Conservation (phyloP, 2,797 vertebrate species). For the Chaetodon trifasciatus region DNA sequence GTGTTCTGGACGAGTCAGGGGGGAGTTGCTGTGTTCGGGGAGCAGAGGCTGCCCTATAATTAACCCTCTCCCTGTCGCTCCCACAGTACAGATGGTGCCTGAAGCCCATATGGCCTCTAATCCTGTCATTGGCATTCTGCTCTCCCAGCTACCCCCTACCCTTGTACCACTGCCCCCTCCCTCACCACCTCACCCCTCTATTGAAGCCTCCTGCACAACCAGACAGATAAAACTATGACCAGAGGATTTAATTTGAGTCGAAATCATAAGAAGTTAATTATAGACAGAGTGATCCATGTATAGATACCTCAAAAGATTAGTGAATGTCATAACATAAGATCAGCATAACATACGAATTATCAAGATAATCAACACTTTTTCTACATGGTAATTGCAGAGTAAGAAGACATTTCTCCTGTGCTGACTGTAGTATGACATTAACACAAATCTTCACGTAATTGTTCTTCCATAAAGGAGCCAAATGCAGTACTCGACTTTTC, state of each 20-base stretch:
- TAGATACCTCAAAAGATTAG: slow-evolving; percentile 4
- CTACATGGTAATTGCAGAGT: background rate
- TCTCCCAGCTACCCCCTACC: slow-evolving; percentile 77
- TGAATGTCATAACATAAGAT: slow-evolving; percentile 3
- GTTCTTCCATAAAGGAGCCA: slow-evolving; percentile 1
- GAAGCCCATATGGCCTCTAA: slow-evolving; percentile 90
- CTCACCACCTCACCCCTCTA: slow-evolving; percentile 51
- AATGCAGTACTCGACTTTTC: background rate
- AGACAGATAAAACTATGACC: slow-evolving; percentile 45
- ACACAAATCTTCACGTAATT: background rate
- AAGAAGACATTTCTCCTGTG: background rate
- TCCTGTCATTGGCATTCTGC: slow-evolving; percentile 90
- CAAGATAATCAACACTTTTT: background rate
- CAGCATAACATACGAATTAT: background rate
- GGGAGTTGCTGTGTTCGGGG: slow-evolving; percentile 80
- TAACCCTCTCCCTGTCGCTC: slow-evolving; percentile 89
- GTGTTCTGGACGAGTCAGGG: slow-evolving; percentile 81
- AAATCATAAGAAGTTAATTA: background rate
- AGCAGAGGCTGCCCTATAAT: slow-evolving; percentile 88
- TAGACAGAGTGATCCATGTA: background rate
- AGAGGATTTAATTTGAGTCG: background rate
- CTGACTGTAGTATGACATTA: background rate
- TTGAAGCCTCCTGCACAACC: slow-evolving; percentile 73
- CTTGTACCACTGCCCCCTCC: slow-evolving; percentile 62
- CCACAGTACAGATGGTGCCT: slow-evolving; percentile 90